A percentile compares a stretch with the other conserved stretches of the same genome.
phyloP scores from a whole-genome alignment of 2,888 invertebrate genomes.

The Acanthosepion pharaonis region DNA sequence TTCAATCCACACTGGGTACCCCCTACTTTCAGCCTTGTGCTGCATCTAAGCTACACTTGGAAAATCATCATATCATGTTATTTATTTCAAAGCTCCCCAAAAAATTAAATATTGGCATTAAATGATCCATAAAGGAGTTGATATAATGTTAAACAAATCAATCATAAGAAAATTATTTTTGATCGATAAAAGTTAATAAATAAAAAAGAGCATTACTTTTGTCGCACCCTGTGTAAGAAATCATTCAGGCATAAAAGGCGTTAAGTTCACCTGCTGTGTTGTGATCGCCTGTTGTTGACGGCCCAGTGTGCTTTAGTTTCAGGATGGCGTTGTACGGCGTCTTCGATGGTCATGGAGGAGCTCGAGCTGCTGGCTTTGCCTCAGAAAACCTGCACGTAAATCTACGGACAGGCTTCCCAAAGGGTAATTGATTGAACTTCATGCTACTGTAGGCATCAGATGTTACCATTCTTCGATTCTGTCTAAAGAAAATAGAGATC shows the following conservation, averaged over 20 bases:
- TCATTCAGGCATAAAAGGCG: not conserved
- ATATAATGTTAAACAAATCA: too few species aligned
- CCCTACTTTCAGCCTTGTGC: too few species aligned
- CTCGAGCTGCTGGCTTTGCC: slow-evolving; percentile 75
- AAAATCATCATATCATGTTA: too few species aligned
- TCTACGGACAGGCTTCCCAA: slow-evolving; percentile 74
- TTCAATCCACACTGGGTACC: too few species aligned
- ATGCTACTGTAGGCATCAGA: not conserved
- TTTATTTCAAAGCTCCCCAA: too few species aligned
- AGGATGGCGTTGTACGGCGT: slow-evolving; percentile 75
- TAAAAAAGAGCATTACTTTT: too few species aligned
- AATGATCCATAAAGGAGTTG: too few species aligned
- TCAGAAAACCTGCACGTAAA: slow-evolving; percentile 73
- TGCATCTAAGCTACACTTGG: too few species aligned
- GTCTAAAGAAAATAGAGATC: not conserved
- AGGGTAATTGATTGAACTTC: slow-evolving; percentile 67
- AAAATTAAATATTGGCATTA: too few species aligned
- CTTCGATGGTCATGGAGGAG: slow-evolving; percentile 77
- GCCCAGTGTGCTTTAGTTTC: slow-evolving; percentile 60
- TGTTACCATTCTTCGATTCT: not conserved
- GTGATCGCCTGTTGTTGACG: not conserved
- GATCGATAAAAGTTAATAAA: too few species aligned
- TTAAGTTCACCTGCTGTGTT: not conserved
- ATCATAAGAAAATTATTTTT: too few species aligned
- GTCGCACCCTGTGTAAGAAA: not conserved